phyloP scores from a whole-genome alignment of 2,797 vertebrate genomes.

The Sternotherus odoratus region DNA sequence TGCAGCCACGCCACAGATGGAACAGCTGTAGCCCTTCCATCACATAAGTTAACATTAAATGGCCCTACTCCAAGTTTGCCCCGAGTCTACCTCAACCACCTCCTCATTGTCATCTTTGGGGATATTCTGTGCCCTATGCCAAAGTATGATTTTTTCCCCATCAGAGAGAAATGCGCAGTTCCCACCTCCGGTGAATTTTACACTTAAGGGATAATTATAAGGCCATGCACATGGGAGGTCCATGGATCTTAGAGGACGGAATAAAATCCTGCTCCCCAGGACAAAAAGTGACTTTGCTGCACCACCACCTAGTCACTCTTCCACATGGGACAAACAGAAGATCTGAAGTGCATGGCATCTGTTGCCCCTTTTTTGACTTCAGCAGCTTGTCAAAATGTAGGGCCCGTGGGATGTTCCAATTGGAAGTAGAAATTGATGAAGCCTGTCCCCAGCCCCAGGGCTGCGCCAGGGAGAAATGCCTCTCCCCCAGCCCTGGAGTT shows the following conservation, averaged over 20 bases:
- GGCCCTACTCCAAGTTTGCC: rapidly evolving
- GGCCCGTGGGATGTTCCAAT: too few relatives aligned
- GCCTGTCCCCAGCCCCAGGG: too few relatives aligned
- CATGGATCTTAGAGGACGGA: rapidly evolving
- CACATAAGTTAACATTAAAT: too few relatives aligned
- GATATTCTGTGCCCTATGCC: rapidly evolving
- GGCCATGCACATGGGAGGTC: not conserved
- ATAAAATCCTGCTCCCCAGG: not conserved
- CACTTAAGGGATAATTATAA: too few relatives aligned
- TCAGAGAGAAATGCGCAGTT: too few relatives aligned
- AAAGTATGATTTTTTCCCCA: rapidly evolving
- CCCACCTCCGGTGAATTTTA: too few relatives aligned
- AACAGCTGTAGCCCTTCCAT: not conserved
- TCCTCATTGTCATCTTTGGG: rapidly evolving
- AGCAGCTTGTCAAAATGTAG: too few relatives aligned
- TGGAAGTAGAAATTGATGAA: too few relatives aligned
- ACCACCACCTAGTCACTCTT: slow-evolving; percentile 40
- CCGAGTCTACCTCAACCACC: rapidly evolving
- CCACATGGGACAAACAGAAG: not conserved
- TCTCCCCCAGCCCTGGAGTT: too few relatives aligned
- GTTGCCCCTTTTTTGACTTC: not conserved
- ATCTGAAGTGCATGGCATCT: not conserved
- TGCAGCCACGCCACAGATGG: rapidly evolving
- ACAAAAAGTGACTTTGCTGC: not conserved
- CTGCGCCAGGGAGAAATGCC: too few relatives aligned